A percentile compares a stretch with the other conserved stretches of the same genome.
Evolutionary conservation across 2,113 vertebrate genomes (phyloP).

Genomic region (Zosterops japonicus): DNA sequence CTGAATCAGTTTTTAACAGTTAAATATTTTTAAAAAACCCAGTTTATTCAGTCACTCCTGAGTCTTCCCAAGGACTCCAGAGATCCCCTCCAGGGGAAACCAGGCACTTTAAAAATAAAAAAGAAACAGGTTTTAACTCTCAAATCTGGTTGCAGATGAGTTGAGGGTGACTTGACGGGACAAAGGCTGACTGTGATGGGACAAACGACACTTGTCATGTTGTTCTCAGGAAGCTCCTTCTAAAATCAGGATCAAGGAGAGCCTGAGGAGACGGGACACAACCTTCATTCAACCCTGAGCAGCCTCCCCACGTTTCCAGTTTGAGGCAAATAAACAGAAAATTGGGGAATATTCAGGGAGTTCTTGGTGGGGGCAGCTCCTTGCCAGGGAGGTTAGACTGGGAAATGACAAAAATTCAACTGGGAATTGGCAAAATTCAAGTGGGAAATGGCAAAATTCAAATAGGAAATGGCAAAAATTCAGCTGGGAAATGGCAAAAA

Average conservation of each 20-base stretch:
- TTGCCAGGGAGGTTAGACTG: neutral
- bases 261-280: neutral
- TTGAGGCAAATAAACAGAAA: neutral
- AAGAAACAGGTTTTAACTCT: neutral
- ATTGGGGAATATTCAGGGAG: rapidly evolving
- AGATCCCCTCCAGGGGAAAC: neutral
- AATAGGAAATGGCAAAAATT: neutral
- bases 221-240: constrained; percentile 10
- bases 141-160: neutral
- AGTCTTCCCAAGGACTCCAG: neutral
- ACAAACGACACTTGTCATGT: neutral
- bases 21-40: neutral
- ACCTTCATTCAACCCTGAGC: neutral
- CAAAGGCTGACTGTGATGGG: neutral
- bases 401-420: neutral
- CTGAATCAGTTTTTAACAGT: neutral
- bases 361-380: neutral
- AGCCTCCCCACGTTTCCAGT: rapidly evolving
- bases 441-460: neutral
- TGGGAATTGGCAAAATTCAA: rapidly evolving
- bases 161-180: constrained; percentile 27
- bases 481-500: too few relatives aligned
- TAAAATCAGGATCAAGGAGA: constrained; percentile 36
- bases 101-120: neutral
- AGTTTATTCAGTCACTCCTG: neutral